A percentile compares a stretch with the other conserved stretches of the same genome.
Conservation (phyloP, 2,113 vertebrate genomes). For the Pristiophorus japonicus region DNA sequence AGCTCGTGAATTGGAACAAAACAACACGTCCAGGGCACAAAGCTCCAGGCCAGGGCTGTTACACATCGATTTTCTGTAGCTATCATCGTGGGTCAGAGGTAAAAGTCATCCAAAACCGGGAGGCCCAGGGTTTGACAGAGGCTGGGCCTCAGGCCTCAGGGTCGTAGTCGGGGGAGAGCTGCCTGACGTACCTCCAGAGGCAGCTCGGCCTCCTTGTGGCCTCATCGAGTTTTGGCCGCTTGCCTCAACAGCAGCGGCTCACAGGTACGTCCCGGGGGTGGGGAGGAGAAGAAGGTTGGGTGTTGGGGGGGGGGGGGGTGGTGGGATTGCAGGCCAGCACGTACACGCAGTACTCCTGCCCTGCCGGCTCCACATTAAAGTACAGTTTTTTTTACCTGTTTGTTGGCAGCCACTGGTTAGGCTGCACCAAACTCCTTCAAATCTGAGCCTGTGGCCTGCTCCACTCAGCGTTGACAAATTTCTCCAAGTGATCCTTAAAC, state of each 20-base stretch:
- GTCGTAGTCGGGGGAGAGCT: neutral
- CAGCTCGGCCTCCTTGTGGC: neutral
- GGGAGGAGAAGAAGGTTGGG: neutral
- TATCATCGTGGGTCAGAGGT: neutral
- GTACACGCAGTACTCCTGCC: neutral
- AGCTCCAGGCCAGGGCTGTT: neutral
- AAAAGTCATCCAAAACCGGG: neutral
- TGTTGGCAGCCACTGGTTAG: too few relatives aligned
- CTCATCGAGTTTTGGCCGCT: neutral
- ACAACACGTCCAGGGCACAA: neutral
- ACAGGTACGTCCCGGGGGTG: neutral
- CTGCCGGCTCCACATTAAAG: neutral
- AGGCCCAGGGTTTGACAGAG: neutral
- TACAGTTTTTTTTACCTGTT: neutral
- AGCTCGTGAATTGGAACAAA: neutral
- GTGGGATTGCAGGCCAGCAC: too few relatives aligned
- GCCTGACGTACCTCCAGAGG: too few relatives aligned
- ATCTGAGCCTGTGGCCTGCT: too few relatives aligned
- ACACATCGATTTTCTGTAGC: neutral
- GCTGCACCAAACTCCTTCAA: too few relatives aligned
- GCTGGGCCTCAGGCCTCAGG: neutral
- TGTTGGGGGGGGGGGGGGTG: too few relatives aligned
- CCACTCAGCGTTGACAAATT: too few relatives aligned
- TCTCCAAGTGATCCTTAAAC: too few relatives aligned
- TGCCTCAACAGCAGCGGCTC: neutral